A percentile compares a stretch with the other conserved stretches of the same genome.
These are phyloP conservation scores for Boloria selene DNA, from an alignment of 2,888 invertebrate genomes.

Conservation along the genomic window DNA sequence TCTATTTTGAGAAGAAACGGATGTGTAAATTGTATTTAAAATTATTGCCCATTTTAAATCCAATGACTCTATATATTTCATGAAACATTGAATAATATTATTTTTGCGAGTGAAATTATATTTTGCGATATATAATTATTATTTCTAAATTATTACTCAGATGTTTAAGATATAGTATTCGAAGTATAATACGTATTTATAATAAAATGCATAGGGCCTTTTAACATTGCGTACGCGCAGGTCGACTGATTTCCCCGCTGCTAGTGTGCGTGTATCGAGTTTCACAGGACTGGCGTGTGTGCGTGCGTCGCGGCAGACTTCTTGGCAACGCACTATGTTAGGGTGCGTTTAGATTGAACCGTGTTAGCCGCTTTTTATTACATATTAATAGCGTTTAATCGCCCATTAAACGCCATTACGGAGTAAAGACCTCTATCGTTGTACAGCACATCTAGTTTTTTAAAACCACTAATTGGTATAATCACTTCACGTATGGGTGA, in stretches of 20 bases:
- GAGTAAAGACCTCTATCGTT: constrained; percentile 41
- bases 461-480: constrained; percentile 41
- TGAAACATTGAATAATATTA: constrained; percentile 1
- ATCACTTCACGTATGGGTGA: constrained; percentile 38
- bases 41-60: background rate
- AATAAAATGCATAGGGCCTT: constrained; percentile 31
- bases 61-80: background rate
- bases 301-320: constrained; percentile 61
- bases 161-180: background rate
- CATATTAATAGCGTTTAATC: constrained; percentile 46
- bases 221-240: constrained; percentile 42
- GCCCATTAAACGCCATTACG: constrained; percentile 39
- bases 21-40: constrained; percentile 23
- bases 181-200: background rate
- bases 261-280: constrained; percentile 59
- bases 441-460: constrained; percentile 37
- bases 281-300: constrained; percentile 52
- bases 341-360: constrained; percentile 42
- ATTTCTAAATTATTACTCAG: background rate
- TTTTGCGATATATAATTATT: background rate
- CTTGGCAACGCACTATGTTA: constrained; percentile 59
- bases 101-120: background rate
- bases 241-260: constrained; percentile 56
- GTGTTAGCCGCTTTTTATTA: constrained; percentile 42
- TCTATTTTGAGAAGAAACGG: constrained; percentile 19